Base-by-base conservation (phyloP, 1,140 invertebrate genomes). In the Anagrus nilaparvatae region DNA sequence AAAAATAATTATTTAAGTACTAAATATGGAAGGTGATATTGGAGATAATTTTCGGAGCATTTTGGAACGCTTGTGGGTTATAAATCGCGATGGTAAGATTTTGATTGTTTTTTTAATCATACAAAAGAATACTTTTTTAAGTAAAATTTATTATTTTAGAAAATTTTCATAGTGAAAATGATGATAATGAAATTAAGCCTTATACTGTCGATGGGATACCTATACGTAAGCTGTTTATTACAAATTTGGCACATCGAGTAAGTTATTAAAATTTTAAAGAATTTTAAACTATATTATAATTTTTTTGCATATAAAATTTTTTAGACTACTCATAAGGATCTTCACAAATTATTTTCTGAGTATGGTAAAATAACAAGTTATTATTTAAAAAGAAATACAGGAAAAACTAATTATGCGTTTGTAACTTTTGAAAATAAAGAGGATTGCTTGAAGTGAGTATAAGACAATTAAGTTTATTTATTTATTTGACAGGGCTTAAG, bases 221-320 rank as follows among this genome's bases (percentile, higher is more conserved):
- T 16, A 61, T 67, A 40, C 44, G 62, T 46, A 67, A 65, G 54
- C 52, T 67, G 31, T 67, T 65, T 43, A 40, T 67, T 42, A 54
- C 57, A 1, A 67, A 67, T 50, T 49, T 67, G 42, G 60, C 65
- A 27, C 51, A 61, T 47, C 58, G 63, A 40, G 63, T 66, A 37
- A 58, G 62, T 55, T 51, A 17, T 42, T 36, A 19, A 28, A 16
- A 36, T 32, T 40, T 33, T 16, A 21, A 36, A 18, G 25, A 27
- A 23, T 13, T 20, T 33, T 33, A 6, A 25, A 42, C n/a, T 18
- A 40, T 23, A 37, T 42, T 38, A 45, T 34, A 35, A 31, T 24
- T 19, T 29, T 25, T 30, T 7, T 34, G 27, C 33, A 35, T 40
- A 19, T 12, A 38, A 29, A 23, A 14, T 24, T 37, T 46, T 52